Conservation (phyloP, 2,113 vertebrate genomes). For the Phaetusa simplex region DNA sequence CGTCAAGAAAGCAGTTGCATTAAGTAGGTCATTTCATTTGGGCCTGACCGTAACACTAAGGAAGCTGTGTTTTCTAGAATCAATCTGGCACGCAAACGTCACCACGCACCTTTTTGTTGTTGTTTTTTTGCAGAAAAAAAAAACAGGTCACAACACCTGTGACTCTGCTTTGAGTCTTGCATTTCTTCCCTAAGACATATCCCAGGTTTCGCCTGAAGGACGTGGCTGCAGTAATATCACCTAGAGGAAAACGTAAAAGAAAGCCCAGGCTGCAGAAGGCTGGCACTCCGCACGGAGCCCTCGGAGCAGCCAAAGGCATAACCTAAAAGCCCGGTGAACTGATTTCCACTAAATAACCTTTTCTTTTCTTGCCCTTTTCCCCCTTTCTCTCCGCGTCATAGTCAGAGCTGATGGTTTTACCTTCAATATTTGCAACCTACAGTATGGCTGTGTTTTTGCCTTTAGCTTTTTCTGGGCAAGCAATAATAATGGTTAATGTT, state of each 20-base stretch:
- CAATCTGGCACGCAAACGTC: neutral
- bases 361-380: neutral
- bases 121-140: neutral
- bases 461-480: neutral
- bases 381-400: neutral
- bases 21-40: neutral
- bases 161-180: neutral
- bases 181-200: neutral
- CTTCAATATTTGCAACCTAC: neutral
- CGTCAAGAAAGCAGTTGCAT: neutral
- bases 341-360: neutral
- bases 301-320: neutral
- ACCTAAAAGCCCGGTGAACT: neutral
- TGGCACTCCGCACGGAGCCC: neutral
- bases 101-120: neutral
- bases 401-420: neutral
- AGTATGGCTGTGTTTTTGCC: neutral
- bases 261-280: neutral
- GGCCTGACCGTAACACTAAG: neutral
- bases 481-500: neutral
- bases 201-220: neutral
- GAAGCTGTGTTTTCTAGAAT: neutral
- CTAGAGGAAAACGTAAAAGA: neutral
- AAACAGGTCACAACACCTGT: neutral
- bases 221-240: neutral